Conservation (phyloP, 2,113 vertebrate species). For the Cromileptes altivelis region DNA sequence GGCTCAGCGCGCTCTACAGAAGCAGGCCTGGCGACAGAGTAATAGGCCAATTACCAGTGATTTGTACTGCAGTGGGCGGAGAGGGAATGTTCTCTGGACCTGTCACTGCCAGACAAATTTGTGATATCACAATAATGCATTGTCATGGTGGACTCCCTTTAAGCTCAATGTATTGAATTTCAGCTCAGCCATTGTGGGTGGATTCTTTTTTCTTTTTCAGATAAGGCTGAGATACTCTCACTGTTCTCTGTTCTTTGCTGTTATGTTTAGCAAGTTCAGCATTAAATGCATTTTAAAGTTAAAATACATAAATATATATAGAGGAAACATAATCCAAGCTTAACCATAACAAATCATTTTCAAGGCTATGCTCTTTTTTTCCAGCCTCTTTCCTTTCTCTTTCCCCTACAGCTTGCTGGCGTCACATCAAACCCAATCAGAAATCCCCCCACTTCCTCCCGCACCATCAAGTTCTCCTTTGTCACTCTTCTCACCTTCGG, state of each 20-base stretch:
- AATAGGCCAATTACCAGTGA: conserved; percentile 88
- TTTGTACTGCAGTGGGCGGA: conserved; percentile 79
- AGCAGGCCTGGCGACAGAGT: conserved; percentile 83
- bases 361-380: not conserved
- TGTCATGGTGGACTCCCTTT: conserved; percentile 73
- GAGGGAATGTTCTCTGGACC: conserved; percentile 77
- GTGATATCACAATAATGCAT: conserved; percentile 80
- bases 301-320: not conserved
- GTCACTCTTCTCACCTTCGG: conserved; percentile 22
- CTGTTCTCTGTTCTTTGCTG: not conserved
- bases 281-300: not conserved
- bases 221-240: not conserved
- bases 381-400: not conserved
- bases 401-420: conserved; percentile 15
- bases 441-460: conserved; percentile 28
- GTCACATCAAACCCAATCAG: conserved; percentile 15
- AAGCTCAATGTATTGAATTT: conserved; percentile 74
- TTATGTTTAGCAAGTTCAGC: not conserved
- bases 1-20: conserved; percentile 67
- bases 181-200: conserved; percentile 45
- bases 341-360: not conserved
- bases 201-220: conserved; percentile 38
- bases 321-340: not conserved
- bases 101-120: conserved; percentile 86
- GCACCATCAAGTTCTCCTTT: conserved; percentile 42